These are phyloP conservation scores for Carlito syrichta DNA, from an alignment of 2,113 vertebrate genomes.

Conservation along the genomic window DNA sequence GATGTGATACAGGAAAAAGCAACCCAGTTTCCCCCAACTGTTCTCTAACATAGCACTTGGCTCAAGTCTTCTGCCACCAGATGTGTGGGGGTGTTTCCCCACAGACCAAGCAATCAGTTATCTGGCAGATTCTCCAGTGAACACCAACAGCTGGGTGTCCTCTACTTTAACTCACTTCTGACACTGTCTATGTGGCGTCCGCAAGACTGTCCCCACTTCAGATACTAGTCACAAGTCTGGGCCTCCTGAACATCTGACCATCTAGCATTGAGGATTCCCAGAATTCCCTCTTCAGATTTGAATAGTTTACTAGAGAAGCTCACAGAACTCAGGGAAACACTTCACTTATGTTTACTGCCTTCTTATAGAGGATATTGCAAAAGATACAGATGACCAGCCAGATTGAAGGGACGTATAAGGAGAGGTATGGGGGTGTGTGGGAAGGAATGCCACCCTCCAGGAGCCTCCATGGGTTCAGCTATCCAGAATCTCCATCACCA, in stretches of 20 bases:
- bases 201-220: background rate
- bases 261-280: background rate
- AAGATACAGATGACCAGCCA: background rate
- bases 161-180: background rate
- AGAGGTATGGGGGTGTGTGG: fast-evolving
- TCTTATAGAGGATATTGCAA: background rate
- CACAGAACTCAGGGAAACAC: background rate
- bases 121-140: background rate
- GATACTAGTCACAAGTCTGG: background rate
- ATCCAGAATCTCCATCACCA: background rate
- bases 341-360: background rate
- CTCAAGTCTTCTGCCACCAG: background rate
- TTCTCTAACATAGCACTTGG: background rate
- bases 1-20: background rate
- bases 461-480: background rate
- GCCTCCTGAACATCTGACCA: background rate
- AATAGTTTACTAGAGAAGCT: background rate
- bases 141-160: background rate
- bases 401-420: background rate
- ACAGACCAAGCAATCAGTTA: background rate
- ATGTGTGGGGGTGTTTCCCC: background rate
- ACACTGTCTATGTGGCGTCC: background rate
- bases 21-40: background rate
- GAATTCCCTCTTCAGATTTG: background rate
- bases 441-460: background rate